These are phyloP conservation scores for Drosophila aff. DNA, from an alignment of 1,140 invertebrate genomes.

Conservation along the genomic window DNA sequence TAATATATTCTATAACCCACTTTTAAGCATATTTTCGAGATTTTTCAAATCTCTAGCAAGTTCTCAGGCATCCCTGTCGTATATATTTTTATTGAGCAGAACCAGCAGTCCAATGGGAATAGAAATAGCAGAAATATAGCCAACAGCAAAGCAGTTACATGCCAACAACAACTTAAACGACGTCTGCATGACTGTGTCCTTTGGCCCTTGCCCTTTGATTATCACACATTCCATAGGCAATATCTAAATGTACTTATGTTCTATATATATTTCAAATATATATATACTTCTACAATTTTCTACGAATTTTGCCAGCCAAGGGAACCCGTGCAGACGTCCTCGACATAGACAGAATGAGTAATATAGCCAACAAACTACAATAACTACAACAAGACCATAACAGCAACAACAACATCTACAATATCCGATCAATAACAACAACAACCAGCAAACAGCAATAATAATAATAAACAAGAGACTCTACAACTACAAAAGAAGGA, in stretches of 20 bases:
- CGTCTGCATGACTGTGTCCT: conserved; percentile 28
- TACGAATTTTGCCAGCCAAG: conserved; percentile 1
- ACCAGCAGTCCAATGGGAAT: conserved; percentile 40
- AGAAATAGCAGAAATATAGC: conserved; percentile 44
- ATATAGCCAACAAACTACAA: conserved; percentile 64
- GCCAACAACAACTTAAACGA: conserved; percentile 51
- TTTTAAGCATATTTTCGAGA: background rate
- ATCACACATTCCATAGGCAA: conserved; percentile 59
- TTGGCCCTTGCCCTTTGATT: conserved; percentile 7
- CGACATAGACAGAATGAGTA: conserved; percentile 56
- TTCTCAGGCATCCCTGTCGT: too few species aligned
- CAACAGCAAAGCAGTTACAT: conserved; percentile 58
- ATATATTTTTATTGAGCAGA: conserved; percentile 45
- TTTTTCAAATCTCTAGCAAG: background rate
- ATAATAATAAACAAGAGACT: conserved; percentile 62
- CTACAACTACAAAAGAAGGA: conserved; percentile 47
- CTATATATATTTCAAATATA: conserved; percentile 5
- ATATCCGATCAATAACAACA: conserved; percentile 76
- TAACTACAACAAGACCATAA: conserved; percentile 55
- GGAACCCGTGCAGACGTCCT: conserved; percentile 36
- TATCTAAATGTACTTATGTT: conserved; percentile 33
- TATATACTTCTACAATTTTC: conserved; percentile 19
- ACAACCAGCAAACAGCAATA: conserved; percentile 56
- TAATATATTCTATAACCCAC: background rate
- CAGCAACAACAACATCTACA: conserved; percentile 65